Base-by-base conservation (phyloP, 1,140 invertebrate genomes). In the Globodera rostochiensis region DNA sequence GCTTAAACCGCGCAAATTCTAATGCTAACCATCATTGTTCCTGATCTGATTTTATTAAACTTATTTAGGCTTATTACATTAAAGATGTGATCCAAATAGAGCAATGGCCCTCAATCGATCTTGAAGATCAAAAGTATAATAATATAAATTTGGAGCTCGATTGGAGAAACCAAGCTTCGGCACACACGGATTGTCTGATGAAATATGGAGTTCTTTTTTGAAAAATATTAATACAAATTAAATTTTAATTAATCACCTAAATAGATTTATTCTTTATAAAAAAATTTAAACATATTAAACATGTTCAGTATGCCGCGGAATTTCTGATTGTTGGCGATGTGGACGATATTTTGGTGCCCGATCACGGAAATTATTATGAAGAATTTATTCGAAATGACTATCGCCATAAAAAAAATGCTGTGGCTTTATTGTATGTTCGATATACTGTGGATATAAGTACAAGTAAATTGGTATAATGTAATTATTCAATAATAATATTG, bases 101-200 rank as follows among this genome's bases (percentile, higher is more conserved):
- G 36, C 69, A 75, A n/a, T 83, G 83, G 82, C n/a, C 57, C 15
- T 57, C 49, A 64, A 46, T 84, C 21, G 21, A 64, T 36, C 6
- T 74, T 86, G 47, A 83, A 75, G n/a, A n/a, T 25, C 25, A 9
- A 87, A 6, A 11, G 74, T n/a, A 71, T 74, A 84, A 82, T 15
- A 80, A 88, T 66, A 84, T 86, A 36, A 88, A 88, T 79, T 47
- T 73, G 13, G 87, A 87, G 69, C 70, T 87, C 3, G 87, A 88
- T 21, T 87, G 86, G 82, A 70, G 86, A 36, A 87, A 87, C 81
- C 87, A 87, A 66, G 87, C 87, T 1, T 76, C 83, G 3, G 86
- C 86, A 11, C 84, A 88, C 71, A 87, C 87, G 19, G 87, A 87
- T 74, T 87, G 86, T 67, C 79, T 87, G 60, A 60, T 87, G 15